These are phyloP conservation scores for Calameuta idolon DNA, from an alignment of 2,888 invertebrate species.

Conservation along the genomic window DNA sequence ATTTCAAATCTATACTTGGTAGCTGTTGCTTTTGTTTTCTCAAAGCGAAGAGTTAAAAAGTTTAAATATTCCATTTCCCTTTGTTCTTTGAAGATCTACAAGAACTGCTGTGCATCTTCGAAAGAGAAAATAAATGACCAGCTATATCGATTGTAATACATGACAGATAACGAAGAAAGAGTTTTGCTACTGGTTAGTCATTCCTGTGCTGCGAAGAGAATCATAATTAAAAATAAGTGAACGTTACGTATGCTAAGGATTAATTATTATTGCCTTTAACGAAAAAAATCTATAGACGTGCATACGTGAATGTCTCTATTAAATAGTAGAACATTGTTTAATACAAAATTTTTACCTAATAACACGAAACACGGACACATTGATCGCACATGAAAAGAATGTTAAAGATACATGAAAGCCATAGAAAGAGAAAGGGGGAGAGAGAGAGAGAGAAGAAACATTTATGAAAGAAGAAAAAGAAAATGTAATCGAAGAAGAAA, in stretches of 20 bases:
- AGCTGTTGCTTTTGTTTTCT: neutral
- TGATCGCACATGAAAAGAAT: conserved; percentile 19
- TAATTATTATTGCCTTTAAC: conserved; percentile 27
- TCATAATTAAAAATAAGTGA: conserved; percentile 29
- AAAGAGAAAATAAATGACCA: neutral
- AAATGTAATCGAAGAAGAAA: neutral
- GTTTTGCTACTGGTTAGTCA: conserved; percentile 32
- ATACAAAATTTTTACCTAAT: conserved; percentile 3
- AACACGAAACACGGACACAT: conserved; percentile 13
- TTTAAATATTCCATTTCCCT: neutral
- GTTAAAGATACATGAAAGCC: conserved; percentile 12
- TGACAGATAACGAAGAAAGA: neutral
- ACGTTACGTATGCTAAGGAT: conserved; percentile 34
- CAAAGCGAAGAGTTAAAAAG: neutral
- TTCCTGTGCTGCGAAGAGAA: conserved; percentile 31
- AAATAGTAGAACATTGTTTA: conserved; percentile 4
- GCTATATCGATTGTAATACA: neutral
- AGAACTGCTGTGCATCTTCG: neutral
- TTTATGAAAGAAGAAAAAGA: neutral
- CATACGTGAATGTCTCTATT: conserved; percentile 27
- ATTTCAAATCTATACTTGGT: neutral
- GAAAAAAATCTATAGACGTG: conserved; percentile 13
- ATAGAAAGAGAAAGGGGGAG: neutral
- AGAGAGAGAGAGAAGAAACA: neutral
- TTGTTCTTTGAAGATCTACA: neutral